phyloP scores from a whole-genome alignment of 2,113 vertebrate species.

The Plecotus auritus region DNA sequence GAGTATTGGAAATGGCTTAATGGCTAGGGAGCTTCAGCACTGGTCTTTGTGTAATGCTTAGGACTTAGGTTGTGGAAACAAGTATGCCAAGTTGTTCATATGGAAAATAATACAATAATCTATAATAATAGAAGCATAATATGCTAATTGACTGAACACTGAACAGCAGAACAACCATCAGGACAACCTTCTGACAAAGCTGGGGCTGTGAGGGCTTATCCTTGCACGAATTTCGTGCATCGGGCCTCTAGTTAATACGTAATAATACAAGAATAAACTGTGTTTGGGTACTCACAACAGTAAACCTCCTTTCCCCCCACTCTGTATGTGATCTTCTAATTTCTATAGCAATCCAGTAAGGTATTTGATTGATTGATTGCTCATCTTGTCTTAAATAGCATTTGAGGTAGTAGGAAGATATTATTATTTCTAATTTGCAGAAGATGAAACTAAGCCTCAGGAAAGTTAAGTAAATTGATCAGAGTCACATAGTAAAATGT shows the following conservation, averaged over 20 bases:
- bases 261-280: background rate
- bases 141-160: no score
- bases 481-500: background rate
- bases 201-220: no score
- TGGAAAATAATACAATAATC: background rate
- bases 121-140: no score
- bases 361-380: background rate
- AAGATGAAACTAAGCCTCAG: constrained; percentile 10
- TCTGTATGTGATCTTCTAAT: background rate
- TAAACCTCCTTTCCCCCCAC: background rate
- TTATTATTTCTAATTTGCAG: background rate
- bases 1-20: background rate
- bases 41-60: background rate
- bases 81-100: background rate
- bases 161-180: no score
- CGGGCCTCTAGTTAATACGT: background rate
- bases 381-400: background rate
- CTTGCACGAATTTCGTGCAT: no score
- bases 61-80: background rate
- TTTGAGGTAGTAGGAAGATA: constrained; percentile 2
- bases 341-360: background rate
- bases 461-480: background rate
- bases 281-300: background rate
- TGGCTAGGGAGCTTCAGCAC: background rate
- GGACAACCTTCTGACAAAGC: no score